Conservation (phyloP, 1,140 invertebrate genomes). For the Ganaspis sp. region DNA sequence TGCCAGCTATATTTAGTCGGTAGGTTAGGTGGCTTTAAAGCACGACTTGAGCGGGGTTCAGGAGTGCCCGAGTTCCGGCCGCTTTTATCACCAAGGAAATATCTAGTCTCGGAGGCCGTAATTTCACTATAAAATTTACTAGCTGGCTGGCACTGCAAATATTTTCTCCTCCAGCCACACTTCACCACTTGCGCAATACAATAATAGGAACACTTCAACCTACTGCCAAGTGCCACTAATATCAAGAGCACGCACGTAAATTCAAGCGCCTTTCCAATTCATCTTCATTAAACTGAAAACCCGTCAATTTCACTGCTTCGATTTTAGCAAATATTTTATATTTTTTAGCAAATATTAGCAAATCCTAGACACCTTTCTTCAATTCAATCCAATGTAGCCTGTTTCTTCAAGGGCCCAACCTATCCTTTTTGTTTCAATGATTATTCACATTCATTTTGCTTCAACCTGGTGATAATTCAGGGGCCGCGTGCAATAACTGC, state of each 20-base stretch:
- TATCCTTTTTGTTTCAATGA: too few species aligned
- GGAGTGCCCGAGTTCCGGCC: constrained; percentile 36
- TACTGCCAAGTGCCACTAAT: constrained; percentile 21
- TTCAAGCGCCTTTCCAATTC: background rate
- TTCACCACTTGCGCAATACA: constrained; percentile 42
- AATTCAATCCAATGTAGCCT: too few species aligned
- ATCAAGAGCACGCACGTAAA: constrained; percentile 1
- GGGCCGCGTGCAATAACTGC: too few species aligned
- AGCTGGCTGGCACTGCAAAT: constrained; percentile 41
- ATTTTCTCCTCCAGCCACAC: constrained; percentile 26
- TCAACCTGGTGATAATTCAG: too few species aligned
- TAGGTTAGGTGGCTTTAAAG: constrained; percentile 34
- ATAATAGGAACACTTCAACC: constrained; percentile 39
- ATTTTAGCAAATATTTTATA: too few species aligned
- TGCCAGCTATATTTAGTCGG: constrained; percentile 36
- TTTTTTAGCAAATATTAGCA: background rate
- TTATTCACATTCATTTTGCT: too few species aligned
- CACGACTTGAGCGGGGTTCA: background rate
- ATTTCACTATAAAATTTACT: constrained; percentile 56
- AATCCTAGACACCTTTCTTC: background rate
- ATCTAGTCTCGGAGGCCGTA: constrained; percentile 47
- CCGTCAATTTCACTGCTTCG: background rate
- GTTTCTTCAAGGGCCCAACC: too few species aligned
- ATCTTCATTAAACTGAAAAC: background rate
- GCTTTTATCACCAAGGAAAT: constrained; percentile 47